Evolutionary conservation across 1,140 invertebrate species (phyloP).

Genomic region (Bombus superbus): DNA sequence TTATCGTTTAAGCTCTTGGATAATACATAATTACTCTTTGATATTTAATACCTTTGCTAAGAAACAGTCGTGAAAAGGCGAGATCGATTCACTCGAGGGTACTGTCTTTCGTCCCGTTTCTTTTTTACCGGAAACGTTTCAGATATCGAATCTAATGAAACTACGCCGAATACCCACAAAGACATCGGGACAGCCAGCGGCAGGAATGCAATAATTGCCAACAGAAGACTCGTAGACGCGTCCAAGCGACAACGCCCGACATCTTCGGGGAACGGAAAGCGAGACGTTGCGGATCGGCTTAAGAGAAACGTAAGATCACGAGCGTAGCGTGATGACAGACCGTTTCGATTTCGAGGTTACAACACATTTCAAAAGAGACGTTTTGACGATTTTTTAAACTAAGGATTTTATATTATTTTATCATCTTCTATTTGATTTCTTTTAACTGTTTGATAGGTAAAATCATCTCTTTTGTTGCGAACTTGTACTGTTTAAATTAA

Average conservation of each 20-base stretch:
- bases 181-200: conserved; percentile 31
- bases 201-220: conserved; percentile 72
- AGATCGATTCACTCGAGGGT: neutral
- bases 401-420: neutral
- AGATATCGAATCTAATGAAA: conserved; percentile 62
- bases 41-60: neutral
- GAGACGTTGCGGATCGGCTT: conserved; percentile 29
- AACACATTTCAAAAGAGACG: neutral
- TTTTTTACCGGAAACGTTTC: conserved; percentile 47
- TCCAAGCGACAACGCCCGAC: conserved; percentile 32
- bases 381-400: neutral
- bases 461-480: neutral
- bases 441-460: neutral
- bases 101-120: neutral
- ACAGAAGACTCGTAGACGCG: conserved; percentile 34
- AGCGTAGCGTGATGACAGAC: conserved; percentile 2
- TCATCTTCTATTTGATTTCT: neutral
- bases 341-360: neutral
- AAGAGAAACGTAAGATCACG: conserved; percentile 34
- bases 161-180: conserved; percentile 28
- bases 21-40: neutral
- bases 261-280: conserved; percentile 37
- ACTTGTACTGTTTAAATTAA: neutral
- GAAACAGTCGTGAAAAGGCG: neutral
- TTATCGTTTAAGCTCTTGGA: neutral